Evolutionary conservation across 30 jellyfish, hydroid and myxozoan genomes (phyloP), one percentile per base, ranked within the genome.

Genomic region (Turritopsis rubra): DNA sequence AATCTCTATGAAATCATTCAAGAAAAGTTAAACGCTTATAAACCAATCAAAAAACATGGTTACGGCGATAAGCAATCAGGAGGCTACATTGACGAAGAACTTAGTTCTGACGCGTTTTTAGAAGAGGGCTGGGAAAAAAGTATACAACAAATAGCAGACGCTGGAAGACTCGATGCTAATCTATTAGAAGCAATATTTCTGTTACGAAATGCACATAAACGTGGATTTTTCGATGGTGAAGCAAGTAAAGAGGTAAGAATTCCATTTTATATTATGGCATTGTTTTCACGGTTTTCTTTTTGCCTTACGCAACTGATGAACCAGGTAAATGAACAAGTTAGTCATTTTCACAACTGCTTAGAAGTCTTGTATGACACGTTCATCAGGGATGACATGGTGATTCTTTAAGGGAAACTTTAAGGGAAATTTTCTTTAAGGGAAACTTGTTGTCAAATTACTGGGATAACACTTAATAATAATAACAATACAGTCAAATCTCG

Each of bases 171-270:
- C 8, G 94, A 90, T 26, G 79, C 29, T 74, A 95, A 87, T 29
- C 82, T 91, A n/a, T 83, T 91, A 65, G 96, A 87, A 84, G 95
- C 96, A 17, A 54, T 91, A 79, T 91, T 83, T 91, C 68, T 91
- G 91, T 84, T 91, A 60, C 91, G 95, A 20, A 91, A 91, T 83
- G 95, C 96, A 0, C 80, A 91, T 86, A 81, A 80, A 65, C 73
- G 84, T 4, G 96, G 93, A 18, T 71, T 85, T 3, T 87, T 91
- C 79, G 66, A 89, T 18, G 83, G 95, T 1, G 31, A 88, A 73
- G 88, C 79, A 21, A 71, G 53, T 3, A 24, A 74, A 21, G 73
- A 84, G 60, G 60, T 41, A 41, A 3, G 60, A 13, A 41, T 13
- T 41, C n/a, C n/a, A n/a, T n/a, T n/a, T n/a, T n/a, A n/a, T n/a